phyloP scores from a whole-genome alignment of 2,888 invertebrate species.

The Dryobota labecula region DNA sequence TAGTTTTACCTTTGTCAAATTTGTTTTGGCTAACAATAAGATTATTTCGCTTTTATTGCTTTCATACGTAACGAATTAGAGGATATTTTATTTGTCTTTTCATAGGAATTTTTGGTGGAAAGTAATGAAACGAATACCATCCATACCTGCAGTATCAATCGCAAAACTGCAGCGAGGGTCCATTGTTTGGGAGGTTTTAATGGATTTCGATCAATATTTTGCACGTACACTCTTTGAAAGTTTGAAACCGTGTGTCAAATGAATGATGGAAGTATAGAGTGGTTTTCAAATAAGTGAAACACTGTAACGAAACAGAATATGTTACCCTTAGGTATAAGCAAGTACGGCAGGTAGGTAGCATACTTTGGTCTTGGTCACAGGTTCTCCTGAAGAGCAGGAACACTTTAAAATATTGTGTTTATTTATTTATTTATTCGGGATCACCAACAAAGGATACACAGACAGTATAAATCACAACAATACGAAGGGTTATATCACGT shows the following conservation, averaged over 20 bases:
- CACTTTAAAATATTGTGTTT: background rate
- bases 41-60: background rate
- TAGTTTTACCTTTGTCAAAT: background rate
- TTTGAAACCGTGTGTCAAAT: conserved; percentile 16
- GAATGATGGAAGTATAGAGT: conserved; percentile 7
- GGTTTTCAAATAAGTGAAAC: conserved; percentile 9
- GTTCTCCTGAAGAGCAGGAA: background rate
- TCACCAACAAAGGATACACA: too few species aligned
- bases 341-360: background rate
- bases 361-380: background rate
- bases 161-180: conserved; percentile 19
- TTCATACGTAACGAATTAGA: too few species aligned
- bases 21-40: background rate
- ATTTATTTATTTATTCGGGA: too few species aligned
- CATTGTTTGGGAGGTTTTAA: conserved; percentile 15
- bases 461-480: too few species aligned
- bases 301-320: background rate
- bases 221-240: background rate
- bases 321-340: background rate
- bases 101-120: background rate
- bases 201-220: conserved; percentile 26
- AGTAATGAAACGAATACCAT: conserved; percentile 17
- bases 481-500: too few species aligned
- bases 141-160: conserved; percentile 21
- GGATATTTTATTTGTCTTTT: too few species aligned